phyloP scores from a whole-genome alignment of 1,140 invertebrate species.

The Epicauta chinensis region DNA sequence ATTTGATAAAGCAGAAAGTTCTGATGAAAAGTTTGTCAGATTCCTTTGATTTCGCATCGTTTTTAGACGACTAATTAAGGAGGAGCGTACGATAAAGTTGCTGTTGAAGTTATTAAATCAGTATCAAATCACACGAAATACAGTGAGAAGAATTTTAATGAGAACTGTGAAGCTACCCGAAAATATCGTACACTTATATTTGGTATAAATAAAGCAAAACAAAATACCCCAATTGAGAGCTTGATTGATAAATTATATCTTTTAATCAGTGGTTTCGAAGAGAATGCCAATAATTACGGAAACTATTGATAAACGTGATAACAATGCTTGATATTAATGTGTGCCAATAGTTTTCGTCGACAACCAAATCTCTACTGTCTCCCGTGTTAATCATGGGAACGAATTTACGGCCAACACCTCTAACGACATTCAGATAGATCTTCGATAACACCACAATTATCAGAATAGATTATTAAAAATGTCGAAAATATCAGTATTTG shows the following conservation, averaged over 20 bases:
- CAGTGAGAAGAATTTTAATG: not conserved
- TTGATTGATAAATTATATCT: conserved; percentile 79
- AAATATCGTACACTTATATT: conserved; percentile 14
- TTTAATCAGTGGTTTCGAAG: conserved; percentile 54
- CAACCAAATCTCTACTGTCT: conserved; percentile 39
- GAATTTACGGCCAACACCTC: conserved; percentile 45
- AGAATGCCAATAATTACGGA: conserved; percentile 50
- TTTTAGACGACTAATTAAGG: too few species aligned
- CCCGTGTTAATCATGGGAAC: conserved; percentile 58
- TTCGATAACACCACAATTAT: conserved; percentile 49
- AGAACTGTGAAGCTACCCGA: conserved; percentile 11
- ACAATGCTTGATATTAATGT: conserved; percentile 20
- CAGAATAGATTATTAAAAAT: conserved; percentile 45
- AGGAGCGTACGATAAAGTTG: too few species aligned
- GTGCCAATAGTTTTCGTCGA: conserved; percentile 35
- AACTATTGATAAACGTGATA: conserved; percentile 47
- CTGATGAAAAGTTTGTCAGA: too few species aligned
- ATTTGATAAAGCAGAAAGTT: too few species aligned
- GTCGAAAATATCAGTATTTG: too few species aligned
- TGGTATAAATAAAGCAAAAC: conserved; percentile 34
- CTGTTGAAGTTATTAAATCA: too few species aligned
- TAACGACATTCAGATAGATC: conserved; percentile 42
- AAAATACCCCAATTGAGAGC: conserved; percentile 63
- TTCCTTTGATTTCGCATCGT: too few species aligned
- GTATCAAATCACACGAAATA: too few species aligned